Base-by-base conservation (phyloP, 2,113 vertebrate species). In the Nipponia nippon region DNA sequence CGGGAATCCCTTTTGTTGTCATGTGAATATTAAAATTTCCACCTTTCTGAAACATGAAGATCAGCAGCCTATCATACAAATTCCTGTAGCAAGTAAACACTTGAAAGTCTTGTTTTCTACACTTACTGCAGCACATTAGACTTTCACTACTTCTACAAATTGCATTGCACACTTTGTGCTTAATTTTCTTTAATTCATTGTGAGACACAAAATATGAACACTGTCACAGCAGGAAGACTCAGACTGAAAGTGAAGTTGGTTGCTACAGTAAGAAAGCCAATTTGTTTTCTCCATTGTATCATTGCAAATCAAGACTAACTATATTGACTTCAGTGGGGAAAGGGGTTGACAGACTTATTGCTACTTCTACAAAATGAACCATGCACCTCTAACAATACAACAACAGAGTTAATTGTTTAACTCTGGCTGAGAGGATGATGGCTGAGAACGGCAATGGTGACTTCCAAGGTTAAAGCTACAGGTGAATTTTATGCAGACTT, bases 181-280 rank as follows among this genome's bases (percentile, higher is more conserved):
- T 96, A 83, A 81, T 94, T 94, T 92, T 81, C 36, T 77, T 89
- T 90, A 85, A 94, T 94, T 89, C 53, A 46, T 27, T n/a, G 16
- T n/a, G 56, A 72, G 66, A 87, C 44, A 87, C 52, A 94, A 94
- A 91, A 91, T 84, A 93, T 63, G 84, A 96, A 85, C 73, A 58
- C 16, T 82, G 26, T 53, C 83, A 84, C 83, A 84, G 77, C 65
- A 88, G 62, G 89, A 89, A 86, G 50, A 86, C 58, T 95, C 44
- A 27, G 36, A 65, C 49, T 89, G 62, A 52, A 86, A 86, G 40
- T 20, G 32, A 90, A 84, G 80, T 38, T 77, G 58, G 49, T 89
- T 77, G 63, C 72, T 83, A 81, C 76, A 73, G 72, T 90, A 90
- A 72, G 66, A 80, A 89, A 95, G 50, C 11, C 36, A 90, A 63